These are phyloP conservation scores for Tromatobia lineatoria DNA, from an alignment of 2,888 invertebrate species.

Conservation along the genomic window DNA sequence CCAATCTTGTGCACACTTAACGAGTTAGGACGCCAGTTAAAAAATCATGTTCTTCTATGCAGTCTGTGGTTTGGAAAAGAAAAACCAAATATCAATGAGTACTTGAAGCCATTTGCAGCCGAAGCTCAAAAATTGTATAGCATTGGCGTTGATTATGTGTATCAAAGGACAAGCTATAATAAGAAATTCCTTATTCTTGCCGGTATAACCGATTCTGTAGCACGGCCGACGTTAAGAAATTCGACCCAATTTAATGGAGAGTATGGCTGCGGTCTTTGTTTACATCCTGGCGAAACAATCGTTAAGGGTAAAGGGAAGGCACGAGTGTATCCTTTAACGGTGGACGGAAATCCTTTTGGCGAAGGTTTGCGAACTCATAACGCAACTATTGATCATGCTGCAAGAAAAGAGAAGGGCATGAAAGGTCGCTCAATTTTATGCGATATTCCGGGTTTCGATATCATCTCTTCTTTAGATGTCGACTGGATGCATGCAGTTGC, in stretches of 20 bases:
- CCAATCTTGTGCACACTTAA: slow-evolving; percentile 55
- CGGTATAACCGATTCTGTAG: slow-evolving; percentile 58
- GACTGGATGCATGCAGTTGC: slow-evolving; percentile 66
- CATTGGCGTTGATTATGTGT: slow-evolving; percentile 41
- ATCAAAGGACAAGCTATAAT: neutral
- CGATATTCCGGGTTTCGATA: slow-evolving; percentile 61
- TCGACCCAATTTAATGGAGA: slow-evolving; percentile 53
- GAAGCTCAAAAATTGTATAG: slow-evolving; percentile 21
- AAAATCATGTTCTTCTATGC: slow-evolving; percentile 33
- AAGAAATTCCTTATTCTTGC: slow-evolving; percentile 46
- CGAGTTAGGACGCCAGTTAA: slow-evolving; percentile 49
- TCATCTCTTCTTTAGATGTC: slow-evolving; percentile 45
- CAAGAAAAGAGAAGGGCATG: slow-evolving; percentile 43
- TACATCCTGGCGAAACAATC: slow-evolving; percentile 54
- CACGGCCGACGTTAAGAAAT: slow-evolving; percentile 46
- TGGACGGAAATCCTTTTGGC: slow-evolving; percentile 45
- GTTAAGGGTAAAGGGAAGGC: slow-evolving; percentile 42
- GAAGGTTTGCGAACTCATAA: slow-evolving; percentile 44
- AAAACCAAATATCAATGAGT: slow-evolving; percentile 51
- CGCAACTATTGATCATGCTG: slow-evolving; percentile 43
- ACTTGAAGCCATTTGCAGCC: slow-evolving; percentile 46
- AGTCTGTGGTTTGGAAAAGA: slow-evolving; percentile 53
- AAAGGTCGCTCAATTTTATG: slow-evolving; percentile 44
- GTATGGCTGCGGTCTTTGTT: slow-evolving; percentile 61
- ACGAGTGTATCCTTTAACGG: slow-evolving; percentile 43